phyloP scores from a whole-genome alignment of 2,113 vertebrate genomes.

The Charina bottae region DNA sequence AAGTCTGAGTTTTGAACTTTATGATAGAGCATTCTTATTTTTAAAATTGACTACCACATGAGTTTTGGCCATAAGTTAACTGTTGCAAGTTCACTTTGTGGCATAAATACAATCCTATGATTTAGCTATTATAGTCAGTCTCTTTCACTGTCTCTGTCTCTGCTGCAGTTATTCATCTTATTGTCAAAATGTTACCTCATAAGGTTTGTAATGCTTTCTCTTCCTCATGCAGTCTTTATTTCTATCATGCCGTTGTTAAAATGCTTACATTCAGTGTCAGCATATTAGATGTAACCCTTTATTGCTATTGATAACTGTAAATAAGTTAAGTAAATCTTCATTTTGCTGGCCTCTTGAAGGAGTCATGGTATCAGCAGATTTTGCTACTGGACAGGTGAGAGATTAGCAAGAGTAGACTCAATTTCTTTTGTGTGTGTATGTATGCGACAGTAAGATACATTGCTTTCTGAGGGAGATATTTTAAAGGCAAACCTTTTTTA shows the following conservation, averaged over 20 bases:
- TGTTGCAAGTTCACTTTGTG: background rate
- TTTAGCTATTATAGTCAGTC: background rate
- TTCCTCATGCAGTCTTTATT: conserved; percentile 45
- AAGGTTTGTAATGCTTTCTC: conserved; percentile 53
- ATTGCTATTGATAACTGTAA: conserved; percentile 79
- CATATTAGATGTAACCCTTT: conserved; percentile 73
- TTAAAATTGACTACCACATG: background rate
- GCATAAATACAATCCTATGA: background rate
- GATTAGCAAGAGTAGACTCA: conserved; percentile 69
- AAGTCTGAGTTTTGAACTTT: background rate
- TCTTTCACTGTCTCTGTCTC: background rate
- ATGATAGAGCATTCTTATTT: background rate
- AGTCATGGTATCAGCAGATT: conserved; percentile 76
- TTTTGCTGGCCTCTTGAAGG: conserved; percentile 80
- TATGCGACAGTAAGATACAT: conserved; percentile 61
- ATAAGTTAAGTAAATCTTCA: conserved; percentile 81
- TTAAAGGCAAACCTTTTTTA: conserved; percentile 64
- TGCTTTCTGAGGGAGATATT: conserved; percentile 53
- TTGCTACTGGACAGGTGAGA: conserved; percentile 73
- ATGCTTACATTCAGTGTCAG: conserved; percentile 72
- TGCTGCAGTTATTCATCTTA: conserved; percentile 39
- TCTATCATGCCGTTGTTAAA: conserved; percentile 66
- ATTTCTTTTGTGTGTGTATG: conserved; percentile 55
- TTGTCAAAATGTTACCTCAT: conserved; percentile 50
- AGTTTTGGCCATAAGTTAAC: background rate